Evolutionary conservation across 2,113 vertebrate species (phyloP).

Genomic region (Rhinopomastus cyanomelas): DNA sequence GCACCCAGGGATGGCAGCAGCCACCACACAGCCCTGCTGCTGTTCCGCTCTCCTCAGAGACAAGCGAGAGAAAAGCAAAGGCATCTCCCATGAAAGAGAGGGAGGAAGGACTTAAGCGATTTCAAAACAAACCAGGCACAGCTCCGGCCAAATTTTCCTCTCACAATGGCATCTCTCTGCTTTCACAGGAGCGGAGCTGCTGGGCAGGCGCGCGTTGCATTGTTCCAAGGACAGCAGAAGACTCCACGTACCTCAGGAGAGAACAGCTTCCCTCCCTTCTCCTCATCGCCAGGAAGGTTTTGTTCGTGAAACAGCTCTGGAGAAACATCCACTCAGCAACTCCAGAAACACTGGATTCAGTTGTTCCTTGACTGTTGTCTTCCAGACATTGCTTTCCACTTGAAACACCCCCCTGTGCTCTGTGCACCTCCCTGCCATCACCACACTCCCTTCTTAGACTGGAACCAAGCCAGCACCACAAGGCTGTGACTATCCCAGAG

Average conservation of each 20-base stretch:
- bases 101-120: slow-evolving; percentile 34
- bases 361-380: neutral
- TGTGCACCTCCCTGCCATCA: neutral
- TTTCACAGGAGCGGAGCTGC: slow-evolving; percentile 30
- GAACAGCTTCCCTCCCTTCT: neutral
- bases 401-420: neutral
- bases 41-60: neutral
- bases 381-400: neutral
- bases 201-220: neutral
- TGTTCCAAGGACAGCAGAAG: neutral
- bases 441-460: neutral
- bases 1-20: neutral
- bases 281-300: neutral
- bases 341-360: neutral
- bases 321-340: neutral
- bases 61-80: neutral
- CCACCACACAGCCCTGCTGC: neutral
- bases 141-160: slow-evolving; percentile 48
- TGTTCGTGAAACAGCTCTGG: neutral
- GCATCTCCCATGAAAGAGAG: neutral
- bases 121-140: slow-evolving; percentile 48
- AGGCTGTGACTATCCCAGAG: neutral
- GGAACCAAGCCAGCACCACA: neutral
- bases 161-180: slow-evolving; percentile 59
- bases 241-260: neutral